These are phyloP conservation scores for Argya squamiceps DNA, from an alignment of 2,797 vertebrate species.

Conservation along the genomic window DNA sequence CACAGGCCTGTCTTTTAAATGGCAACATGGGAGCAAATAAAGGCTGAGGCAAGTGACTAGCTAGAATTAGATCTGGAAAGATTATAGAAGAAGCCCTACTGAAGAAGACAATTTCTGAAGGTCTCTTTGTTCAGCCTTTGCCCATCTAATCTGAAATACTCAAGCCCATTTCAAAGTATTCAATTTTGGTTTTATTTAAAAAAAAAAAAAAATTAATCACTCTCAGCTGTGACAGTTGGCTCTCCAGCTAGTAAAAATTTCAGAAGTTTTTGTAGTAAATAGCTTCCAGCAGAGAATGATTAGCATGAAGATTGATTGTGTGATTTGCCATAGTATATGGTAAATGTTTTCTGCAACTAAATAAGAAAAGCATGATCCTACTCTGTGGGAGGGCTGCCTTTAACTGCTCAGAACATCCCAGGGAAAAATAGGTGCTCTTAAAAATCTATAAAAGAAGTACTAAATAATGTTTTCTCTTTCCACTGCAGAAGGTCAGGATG, in stretches of 20 bases:
- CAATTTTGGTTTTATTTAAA: neutral
- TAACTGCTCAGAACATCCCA: slow-evolving; percentile 14
- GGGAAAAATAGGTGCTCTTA: neutral
- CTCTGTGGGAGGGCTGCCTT: slow-evolving; percentile 10
- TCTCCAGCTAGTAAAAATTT: slow-evolving; percentile 47
- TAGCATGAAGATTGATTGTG: slow-evolving; percentile 60
- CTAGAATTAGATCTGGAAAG: neutral
- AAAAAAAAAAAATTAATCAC: neutral
- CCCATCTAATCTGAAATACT: neutral
- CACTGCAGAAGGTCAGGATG: neutral
- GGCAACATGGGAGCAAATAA: neutral
- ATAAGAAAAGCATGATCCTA: slow-evolving; percentile 15
- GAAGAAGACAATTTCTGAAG: neutral
- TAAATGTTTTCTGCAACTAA: slow-evolving; percentile 46
- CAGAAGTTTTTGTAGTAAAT: slow-evolving; percentile 51
- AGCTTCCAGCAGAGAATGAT: slow-evolving; percentile 62
- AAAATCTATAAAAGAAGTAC: slow-evolving; percentile 10
- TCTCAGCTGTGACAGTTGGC: neutral
- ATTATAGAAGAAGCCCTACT: neutral
- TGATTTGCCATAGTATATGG: slow-evolving; percentile 20
- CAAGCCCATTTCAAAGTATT: neutral
- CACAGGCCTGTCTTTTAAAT: neutral
- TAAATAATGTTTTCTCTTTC: slow-evolving; percentile 3
- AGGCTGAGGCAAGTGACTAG: neutral
- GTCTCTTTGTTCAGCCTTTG: neutral